phyloP scores from a whole-genome alignment of 2,888 invertebrate species.

The Chloroclysta siterata region DNA sequence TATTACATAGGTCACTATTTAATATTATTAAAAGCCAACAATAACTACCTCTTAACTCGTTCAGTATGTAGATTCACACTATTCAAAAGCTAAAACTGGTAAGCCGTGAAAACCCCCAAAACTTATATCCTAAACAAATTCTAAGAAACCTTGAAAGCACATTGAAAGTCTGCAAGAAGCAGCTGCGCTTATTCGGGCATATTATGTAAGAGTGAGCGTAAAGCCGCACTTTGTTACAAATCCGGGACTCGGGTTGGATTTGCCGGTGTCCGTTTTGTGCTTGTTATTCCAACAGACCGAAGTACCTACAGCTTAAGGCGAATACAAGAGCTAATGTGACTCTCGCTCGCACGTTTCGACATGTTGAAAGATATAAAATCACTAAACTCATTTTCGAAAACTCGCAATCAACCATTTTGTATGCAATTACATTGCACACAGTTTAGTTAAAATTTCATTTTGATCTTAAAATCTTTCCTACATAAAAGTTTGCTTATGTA shows the following conservation, averaged over 20 bases:
- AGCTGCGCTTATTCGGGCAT: constrained; percentile 69
- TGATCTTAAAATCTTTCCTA: too few species aligned
- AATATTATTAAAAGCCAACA: neutral
- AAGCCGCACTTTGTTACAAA: constrained; percentile 78
- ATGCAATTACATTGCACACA: too few species aligned
- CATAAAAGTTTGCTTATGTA: too few species aligned
- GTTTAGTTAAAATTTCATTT: too few species aligned
- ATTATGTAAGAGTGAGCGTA: constrained; percentile 69
- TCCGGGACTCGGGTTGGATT: constrained; percentile 76
- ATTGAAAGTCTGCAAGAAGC: constrained; percentile 66
- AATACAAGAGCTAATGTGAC: too few species aligned
- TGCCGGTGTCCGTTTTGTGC: constrained; percentile 73
- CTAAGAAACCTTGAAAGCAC: constrained; percentile 52
- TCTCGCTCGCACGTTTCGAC: too few species aligned
- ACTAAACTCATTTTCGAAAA: too few species aligned
- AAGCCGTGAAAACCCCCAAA: neutral
- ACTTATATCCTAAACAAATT: constrained; percentile 8
- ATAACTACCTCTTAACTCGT: too few species aligned
- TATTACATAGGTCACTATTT: neutral
- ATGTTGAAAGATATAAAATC: too few species aligned
- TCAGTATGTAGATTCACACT: too few species aligned
- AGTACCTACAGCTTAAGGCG: constrained; percentile 48
- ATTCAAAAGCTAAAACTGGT: neutral
- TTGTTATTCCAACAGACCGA: constrained; percentile 72
- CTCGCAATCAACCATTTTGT: too few species aligned